Conservation (phyloP, 2,797 vertebrate species). For the Ceryle rudis region DNA sequence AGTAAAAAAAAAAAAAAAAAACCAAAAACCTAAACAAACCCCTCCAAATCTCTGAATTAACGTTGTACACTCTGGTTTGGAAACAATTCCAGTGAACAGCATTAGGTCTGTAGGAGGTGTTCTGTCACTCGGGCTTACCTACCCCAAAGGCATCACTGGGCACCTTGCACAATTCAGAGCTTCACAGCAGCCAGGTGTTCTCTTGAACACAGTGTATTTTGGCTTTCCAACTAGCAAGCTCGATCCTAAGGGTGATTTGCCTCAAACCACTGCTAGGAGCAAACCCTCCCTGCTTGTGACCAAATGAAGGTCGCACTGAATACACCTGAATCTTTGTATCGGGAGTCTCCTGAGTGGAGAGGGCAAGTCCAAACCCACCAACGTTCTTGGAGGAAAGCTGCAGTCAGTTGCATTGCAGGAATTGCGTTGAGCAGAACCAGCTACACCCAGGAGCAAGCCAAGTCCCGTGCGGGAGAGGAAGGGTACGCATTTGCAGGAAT, state of each 20-base stretch:
- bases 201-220: neutral
- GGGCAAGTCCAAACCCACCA: neutral
- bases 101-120: neutral
- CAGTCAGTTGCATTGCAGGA: neutral
- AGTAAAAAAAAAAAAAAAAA: neutral
- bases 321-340: neutral
- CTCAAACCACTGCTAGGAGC: constrained; percentile 32
- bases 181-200: neutral
- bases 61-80: neutral
- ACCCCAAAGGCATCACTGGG: constrained; percentile 12
- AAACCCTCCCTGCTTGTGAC: constrained; percentile 31
- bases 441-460: neutral
- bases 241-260: neutral
- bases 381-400: neutral
- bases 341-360: neutral
- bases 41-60: constrained; percentile 27
- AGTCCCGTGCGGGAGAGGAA: neutral
- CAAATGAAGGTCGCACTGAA: neutral
- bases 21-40: too few relatives aligned
- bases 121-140: neutral
- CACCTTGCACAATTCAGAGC: neutral
- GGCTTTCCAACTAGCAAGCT: constrained; percentile 54
- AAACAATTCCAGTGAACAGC: neutral
- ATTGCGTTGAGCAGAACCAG: neutral
- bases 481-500: neutral